These are phyloP conservation scores for Limnephilus marmoratus DNA, from an alignment of 2,888 invertebrate genomes.

Conservation along the genomic window DNA sequence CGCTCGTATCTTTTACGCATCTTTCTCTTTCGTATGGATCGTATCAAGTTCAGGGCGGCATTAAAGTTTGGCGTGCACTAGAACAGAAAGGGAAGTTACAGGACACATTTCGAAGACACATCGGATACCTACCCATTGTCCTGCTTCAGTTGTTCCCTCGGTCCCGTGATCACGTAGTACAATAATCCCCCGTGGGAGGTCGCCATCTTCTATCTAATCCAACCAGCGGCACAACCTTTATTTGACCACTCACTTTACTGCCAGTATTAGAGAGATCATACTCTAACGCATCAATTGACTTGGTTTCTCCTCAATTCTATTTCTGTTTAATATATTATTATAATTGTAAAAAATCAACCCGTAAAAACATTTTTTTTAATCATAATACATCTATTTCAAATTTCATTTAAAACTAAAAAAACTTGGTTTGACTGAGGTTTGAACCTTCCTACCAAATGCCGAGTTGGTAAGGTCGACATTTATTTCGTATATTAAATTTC, in stretches of 20 bases:
- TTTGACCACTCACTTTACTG: neutral
- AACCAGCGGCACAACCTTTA: neutral
- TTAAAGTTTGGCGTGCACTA: neutral
- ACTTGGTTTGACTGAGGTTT: too few relatives aligned
- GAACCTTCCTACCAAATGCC: too few relatives aligned
- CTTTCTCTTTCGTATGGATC: too few relatives aligned
- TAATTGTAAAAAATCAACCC: too few relatives aligned
- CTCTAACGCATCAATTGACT: neutral
- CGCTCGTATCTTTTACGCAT: too few relatives aligned
- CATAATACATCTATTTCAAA: too few relatives aligned
- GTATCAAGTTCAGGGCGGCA: too few relatives aligned
- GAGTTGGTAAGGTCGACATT: too few relatives aligned
- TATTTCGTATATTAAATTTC: too few relatives aligned
- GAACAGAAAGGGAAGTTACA: neutral
- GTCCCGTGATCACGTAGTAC: conserved; percentile 83
- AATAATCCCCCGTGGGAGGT: conserved; percentile 82
- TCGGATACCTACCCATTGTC: conserved; percentile 38
- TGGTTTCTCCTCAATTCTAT: neutral
- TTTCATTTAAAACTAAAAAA: too few relatives aligned
- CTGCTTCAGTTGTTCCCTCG: conserved; percentile 69
- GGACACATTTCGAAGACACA: neutral
- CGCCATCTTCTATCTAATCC: conserved; percentile 70
- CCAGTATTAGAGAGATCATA: neutral
- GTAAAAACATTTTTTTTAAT: too few relatives aligned
- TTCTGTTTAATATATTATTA: neutral